Percentiles rank a stretch among this genome's conserved stretches.
Evolutionary conservation across 2,797 vertebrate genomes (phyloP).

Genomic region (Hirundo rustica): DNA sequence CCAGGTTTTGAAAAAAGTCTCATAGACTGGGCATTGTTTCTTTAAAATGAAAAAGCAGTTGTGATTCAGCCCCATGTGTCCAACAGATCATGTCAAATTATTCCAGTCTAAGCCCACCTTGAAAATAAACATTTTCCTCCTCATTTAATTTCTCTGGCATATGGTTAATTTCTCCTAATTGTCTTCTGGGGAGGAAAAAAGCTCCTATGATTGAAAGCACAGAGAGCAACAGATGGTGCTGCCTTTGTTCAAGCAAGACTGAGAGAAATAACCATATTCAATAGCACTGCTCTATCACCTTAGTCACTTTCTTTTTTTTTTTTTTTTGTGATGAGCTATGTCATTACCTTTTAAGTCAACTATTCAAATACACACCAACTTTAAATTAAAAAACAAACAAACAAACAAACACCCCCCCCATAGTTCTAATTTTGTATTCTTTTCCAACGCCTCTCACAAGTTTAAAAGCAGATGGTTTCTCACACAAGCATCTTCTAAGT

Average conservation of each 20-base stretch:
- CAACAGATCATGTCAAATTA: background rate
- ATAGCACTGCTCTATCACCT: background rate
- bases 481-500: background rate
- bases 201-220: background rate
- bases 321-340: background rate
- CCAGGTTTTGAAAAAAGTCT: background rate
- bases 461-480: background rate
- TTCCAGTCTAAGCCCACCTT: background rate
- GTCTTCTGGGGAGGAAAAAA: background rate
- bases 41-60: slow-evolving; percentile 18
- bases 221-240: slow-evolving; percentile 32
- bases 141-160: background rate
- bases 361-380: background rate
- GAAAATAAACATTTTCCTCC: slow-evolving; percentile 5
- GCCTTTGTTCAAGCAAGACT: background rate
- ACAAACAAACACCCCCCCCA: too few species aligned
- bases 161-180: background rate
- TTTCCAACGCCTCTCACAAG: background rate
- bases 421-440: background rate
- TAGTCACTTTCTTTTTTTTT: background rate
- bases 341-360: background rate
- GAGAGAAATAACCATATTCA: background rate
- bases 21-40: background rate
- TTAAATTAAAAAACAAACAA: background rate
- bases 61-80: background rate